Evolutionary conservation across 92 coral and sea anemone species (phyloP).

Genomic region (Scolanthus callimorphus): DNA sequence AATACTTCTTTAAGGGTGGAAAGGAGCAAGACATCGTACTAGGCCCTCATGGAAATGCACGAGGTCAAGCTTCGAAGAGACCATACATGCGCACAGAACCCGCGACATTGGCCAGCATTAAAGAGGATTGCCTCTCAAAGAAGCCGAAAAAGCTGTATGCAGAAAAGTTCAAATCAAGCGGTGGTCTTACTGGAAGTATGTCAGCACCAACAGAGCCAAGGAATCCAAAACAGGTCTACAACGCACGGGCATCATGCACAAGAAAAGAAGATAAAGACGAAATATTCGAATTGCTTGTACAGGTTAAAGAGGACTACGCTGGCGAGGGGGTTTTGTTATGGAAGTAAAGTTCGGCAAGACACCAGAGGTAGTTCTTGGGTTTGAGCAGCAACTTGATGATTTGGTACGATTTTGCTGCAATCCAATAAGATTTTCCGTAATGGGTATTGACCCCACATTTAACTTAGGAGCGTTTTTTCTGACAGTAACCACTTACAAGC

Average conservation of each 20-base stretch:
- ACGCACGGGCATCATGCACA: constrained; percentile 18
- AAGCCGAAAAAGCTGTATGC: too few species aligned
- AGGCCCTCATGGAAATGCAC: too few species aligned
- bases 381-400: constrained; percentile 50
- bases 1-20: constrained; percentile 47
- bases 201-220: constrained; percentile 33
- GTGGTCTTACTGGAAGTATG: constrained; percentile 31
- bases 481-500: constrained; percentile 49
- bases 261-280: constrained; percentile 28
- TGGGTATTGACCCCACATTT: constrained; percentile 62
- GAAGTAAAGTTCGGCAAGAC: constrained; percentile 40
- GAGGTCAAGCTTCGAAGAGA: too few species aligned
- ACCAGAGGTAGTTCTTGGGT: constrained; percentile 37
- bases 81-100: too few species aligned
- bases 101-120: too few species aligned
- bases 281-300: constrained; percentile 26
- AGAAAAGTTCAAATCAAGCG: too few species aligned
- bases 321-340: constrained; percentile 45
- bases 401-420: constrained; percentile 48
- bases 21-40: constrained; percentile 35
- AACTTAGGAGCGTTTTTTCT: constrained; percentile 42
- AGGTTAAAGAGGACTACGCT: constrained; percentile 34
- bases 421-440: constrained; percentile 27
- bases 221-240: constrained; percentile 38
- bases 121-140: too few species aligned